Evolutionary conservation across 2,888 invertebrate species (phyloP).

Genomic region (Meiosimyza platycephala): DNA sequence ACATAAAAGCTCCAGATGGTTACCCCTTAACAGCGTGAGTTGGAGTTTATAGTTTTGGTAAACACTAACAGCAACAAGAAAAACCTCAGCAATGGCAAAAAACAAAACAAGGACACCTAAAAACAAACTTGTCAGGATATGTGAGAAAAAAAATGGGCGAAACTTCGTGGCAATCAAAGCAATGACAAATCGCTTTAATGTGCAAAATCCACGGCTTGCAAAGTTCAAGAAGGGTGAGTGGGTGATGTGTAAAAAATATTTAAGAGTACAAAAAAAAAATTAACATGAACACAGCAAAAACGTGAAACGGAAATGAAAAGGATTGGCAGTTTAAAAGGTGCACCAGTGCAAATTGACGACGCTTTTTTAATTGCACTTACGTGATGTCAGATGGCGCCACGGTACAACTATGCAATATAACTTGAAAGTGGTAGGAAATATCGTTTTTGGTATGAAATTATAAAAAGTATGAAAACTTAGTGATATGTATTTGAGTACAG

Average conservation of each 20-base stretch:
- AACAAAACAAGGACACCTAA: background rate
- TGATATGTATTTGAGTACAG: no score
- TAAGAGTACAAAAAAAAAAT: background rate
- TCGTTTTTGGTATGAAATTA: no score
- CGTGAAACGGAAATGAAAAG: background rate
- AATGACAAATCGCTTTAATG: slow-evolving; percentile 38
- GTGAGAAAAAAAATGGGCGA: slow-evolving; percentile 3
- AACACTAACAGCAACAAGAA: slow-evolving; percentile 16
- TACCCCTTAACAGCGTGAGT: no score
- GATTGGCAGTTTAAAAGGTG: slow-evolving; percentile 3
- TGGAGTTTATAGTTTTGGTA: background rate
- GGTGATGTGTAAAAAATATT: background rate
- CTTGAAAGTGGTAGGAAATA: no score
- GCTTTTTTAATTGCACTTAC: no score
- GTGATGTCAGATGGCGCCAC: no score
- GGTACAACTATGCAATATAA: no score
- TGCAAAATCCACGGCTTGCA: background rate
- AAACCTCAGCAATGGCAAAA: background rate
- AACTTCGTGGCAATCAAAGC: slow-evolving; percentile 40
- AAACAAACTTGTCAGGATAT: slow-evolving; percentile 1
- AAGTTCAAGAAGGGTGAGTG: background rate
- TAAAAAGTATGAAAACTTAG: no score
- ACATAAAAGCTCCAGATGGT: no score
- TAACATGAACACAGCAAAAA: background rate
- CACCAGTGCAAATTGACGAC: no score